phyloP scores from a whole-genome alignment of 2,113 vertebrate species.

The Callipepla californica region DNA sequence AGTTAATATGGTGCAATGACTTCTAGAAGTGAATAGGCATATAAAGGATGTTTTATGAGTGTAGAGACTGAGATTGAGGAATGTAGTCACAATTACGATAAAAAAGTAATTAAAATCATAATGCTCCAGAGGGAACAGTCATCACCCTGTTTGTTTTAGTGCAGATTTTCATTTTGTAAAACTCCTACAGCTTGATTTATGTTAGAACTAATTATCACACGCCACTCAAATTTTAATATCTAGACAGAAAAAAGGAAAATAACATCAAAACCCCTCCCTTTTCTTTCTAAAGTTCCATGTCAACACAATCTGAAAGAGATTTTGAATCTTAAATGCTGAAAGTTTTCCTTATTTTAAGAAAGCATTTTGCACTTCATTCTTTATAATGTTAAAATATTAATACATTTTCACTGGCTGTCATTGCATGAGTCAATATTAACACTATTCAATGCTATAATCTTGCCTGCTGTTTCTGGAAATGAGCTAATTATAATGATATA shows the following conservation, averaged over 20 bases:
- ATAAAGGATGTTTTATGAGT: not conserved
- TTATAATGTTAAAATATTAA: not conserved
- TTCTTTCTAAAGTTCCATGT: not conserved
- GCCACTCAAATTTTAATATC: not conserved
- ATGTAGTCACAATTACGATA: not conserved
- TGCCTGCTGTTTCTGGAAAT: not conserved
- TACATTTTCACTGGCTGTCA: not conserved
- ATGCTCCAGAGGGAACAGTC: not conserved
- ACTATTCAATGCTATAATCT: not conserved
- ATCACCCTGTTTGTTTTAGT: not conserved
- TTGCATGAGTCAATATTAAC: not conserved
- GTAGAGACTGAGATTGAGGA: not conserved
- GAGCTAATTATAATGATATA: not conserved
- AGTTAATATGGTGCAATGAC: not conserved
- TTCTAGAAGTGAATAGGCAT: not conserved
- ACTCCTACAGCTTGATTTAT: not conserved
- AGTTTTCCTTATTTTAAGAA: not conserved
- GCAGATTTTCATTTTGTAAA: not conserved
- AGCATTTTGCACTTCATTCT: not conserved
- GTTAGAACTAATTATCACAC: not conserved
- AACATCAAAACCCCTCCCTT: not conserved
- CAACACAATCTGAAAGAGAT: not conserved
- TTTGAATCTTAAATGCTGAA: not conserved
- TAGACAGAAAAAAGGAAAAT: not conserved
- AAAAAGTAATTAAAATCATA: constrained; percentile 51